A percentile compares a stretch with the other conserved stretches of the same genome.
Evolutionary conservation across 2,113 vertebrate species (phyloP).

Genomic region (Saimiri boliviensis): DNA sequence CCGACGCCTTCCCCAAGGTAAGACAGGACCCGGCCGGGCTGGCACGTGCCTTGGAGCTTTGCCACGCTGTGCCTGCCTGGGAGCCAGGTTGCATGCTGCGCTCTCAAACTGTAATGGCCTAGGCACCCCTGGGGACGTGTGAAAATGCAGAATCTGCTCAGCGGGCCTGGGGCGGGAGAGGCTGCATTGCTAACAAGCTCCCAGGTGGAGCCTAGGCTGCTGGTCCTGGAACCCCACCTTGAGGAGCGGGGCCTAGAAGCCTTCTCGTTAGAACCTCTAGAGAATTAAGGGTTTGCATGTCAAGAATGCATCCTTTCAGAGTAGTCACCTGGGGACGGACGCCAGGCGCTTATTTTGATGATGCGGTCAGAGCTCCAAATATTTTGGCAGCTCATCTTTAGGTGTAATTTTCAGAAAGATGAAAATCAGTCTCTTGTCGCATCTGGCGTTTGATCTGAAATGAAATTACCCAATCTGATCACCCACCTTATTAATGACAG

Average conservation of each 20-base stretch:
- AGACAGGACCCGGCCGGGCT: background rate
- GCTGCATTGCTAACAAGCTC: background rate
- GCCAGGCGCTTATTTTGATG: background rate
- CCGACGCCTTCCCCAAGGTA: constrained; percentile 85
- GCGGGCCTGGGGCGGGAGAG: background rate
- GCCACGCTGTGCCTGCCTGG: background rate
- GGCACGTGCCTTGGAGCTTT: background rate
- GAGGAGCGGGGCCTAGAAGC: background rate
- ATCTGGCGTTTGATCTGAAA: background rate
- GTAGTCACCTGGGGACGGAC: background rate
- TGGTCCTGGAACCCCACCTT: background rate
- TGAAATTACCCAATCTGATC: background rate
- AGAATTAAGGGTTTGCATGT: background rate
- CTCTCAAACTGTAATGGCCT: background rate
- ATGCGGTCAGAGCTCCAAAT: background rate
- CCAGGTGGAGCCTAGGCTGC: background rate
- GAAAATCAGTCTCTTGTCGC: background rate
- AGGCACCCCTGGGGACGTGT: background rate
- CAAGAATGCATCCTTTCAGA: background rate
- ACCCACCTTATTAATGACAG: background rate
- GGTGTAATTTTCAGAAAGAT: background rate
- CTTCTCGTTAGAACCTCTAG: background rate
- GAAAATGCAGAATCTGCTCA: background rate
- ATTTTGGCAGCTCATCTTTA: background rate
- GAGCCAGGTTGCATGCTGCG: background rate